Percentiles rank a stretch among this genome's conserved stretches.
Conservation (phyloP, 2,113 vertebrate species). For the Dromiciops gliroides region DNA sequence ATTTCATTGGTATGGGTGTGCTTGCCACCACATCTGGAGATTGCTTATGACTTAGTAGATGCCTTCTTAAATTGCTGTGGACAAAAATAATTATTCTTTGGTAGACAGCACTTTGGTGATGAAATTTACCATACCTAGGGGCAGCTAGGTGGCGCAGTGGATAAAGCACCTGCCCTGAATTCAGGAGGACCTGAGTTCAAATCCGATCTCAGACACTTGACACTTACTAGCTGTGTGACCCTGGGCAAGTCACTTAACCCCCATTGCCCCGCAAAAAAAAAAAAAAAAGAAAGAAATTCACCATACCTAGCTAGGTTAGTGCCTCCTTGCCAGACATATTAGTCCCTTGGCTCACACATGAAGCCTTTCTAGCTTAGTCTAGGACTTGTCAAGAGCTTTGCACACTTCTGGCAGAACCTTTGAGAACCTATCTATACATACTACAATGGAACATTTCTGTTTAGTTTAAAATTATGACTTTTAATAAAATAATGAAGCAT, state of each 20-base stretch:
- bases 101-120: not conserved
- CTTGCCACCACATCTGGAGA: not conserved
- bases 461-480: conserved; percentile 15
- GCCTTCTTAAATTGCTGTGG: not conserved
- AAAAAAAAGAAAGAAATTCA: not conserved
- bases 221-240: no score
- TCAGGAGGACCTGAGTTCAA: no score
- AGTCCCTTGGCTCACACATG: not conserved
- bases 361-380: not conserved
- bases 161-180: no score
- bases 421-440: not conserved
- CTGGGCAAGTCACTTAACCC: no score
- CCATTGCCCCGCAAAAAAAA: no score
- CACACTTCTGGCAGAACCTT: not conserved
- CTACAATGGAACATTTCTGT: not conserved
- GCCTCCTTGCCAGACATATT: not conserved
- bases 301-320: not conserved
- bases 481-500: not conserved
- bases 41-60: not conserved
- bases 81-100: not conserved
- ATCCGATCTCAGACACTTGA: no score
- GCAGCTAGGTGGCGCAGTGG: no score
- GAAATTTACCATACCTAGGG: not conserved
- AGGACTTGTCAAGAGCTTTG: not conserved
- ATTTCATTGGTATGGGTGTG: not conserved